Evolutionary conservation across 2,113 vertebrate species (phyloP).

Genomic region (Hippocampus barbouri): DNA sequence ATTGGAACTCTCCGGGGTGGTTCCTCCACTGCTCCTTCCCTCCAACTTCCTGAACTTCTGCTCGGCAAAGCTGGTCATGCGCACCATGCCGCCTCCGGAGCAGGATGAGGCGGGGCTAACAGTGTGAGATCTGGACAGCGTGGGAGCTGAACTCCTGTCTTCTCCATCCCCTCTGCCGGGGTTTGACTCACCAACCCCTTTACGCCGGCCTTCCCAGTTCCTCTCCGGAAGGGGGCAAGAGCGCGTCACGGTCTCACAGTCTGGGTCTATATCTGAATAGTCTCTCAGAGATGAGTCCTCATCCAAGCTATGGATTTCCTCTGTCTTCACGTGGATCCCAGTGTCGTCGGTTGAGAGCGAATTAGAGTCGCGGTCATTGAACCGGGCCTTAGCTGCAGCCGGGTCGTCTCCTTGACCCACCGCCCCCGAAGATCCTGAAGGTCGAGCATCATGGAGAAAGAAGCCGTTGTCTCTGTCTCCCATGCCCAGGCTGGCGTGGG

Average conservation of each 20-base stretch:
- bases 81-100: slow-evolving; percentile 80
- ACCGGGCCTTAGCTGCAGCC: slow-evolving; percentile 66
- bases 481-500: slow-evolving; percentile 69
- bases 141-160: slow-evolving; percentile 77
- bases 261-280: slow-evolving; percentile 93
- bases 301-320: slow-evolving; percentile 94
- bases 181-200: slow-evolving; percentile 20
- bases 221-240: slow-evolving; percentile 53
- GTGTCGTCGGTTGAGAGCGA: slow-evolving; percentile 88
- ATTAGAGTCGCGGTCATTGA: slow-evolving; percentile 78
- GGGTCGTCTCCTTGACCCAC: slow-evolving; percentile 50
- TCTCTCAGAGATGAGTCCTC: slow-evolving; percentile 94
- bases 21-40: slow-evolving; percentile 88
- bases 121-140: slow-evolving; percentile 80
- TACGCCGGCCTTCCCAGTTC: slow-evolving; percentile 24
- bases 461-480: slow-evolving; percentile 82
- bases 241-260: slow-evolving; percentile 76
- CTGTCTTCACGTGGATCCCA: slow-evolving; percentile 92
- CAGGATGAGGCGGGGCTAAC: slow-evolving; percentile 87
- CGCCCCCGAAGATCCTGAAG: slow-evolving; percentile 38
- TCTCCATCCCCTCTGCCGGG: slow-evolving; percentile 36
- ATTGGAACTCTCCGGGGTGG: slow-evolving; percentile 90
- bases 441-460: slow-evolving; percentile 82
- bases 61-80: slow-evolving; percentile 98
- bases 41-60: slow-evolving; percentile 94